Base-by-base conservation (phyloP, 64 coral and sea anemone species). In the Platygyra sinensis region DNA sequence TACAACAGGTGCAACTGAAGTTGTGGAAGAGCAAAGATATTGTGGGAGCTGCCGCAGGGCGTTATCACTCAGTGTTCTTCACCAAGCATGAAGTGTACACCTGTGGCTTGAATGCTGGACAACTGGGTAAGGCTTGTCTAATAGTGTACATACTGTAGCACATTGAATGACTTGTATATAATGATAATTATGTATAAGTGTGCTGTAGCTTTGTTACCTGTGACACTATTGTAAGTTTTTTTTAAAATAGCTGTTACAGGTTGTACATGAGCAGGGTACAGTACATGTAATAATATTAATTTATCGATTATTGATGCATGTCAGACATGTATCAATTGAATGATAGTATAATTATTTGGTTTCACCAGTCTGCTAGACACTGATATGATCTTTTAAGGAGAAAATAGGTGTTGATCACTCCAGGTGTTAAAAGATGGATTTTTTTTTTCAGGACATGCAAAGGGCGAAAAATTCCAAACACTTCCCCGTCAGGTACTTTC, bases 61-160 rank as follows among this genome's bases (percentile, higher is more conserved):
- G 72, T 72, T 98, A 90, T 87, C 96, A 98, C 71, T 93, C 96
- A 36, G 87, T 93, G 42, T 91, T 98, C 72, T 93, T 88, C 49
- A 95, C 90, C 14, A 74, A 16, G 22, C 79, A 76, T 52, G 96
- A 98, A 67, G 87, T 98, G 9, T 98, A 93, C 78, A 93, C 93
- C 33, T 98, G 93, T 62, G 96, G 96, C 19, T 86, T 98, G 31
- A 98, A 98, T 80, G 86, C 86, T 67, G 96, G 96, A 0, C 96
- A 98, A n/a, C 83, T 98, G 25, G 96, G 96, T 95, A 88, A 51
- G 60, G 2, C 13, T 32, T 15, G 9, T 24, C 20, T 20, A 24
- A 9, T 73, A 12, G 49, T n/a, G 28, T 42, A 10, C 73, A 72
- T 57, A 36, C 33, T 36, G 33, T 36, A 14, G 54, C 54, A 57